A percentile compares a stretch with the other conserved stretches of the same genome.
Conservation (phyloP, 2,113 vertebrate genomes). For the Eira barbara region DNA sequence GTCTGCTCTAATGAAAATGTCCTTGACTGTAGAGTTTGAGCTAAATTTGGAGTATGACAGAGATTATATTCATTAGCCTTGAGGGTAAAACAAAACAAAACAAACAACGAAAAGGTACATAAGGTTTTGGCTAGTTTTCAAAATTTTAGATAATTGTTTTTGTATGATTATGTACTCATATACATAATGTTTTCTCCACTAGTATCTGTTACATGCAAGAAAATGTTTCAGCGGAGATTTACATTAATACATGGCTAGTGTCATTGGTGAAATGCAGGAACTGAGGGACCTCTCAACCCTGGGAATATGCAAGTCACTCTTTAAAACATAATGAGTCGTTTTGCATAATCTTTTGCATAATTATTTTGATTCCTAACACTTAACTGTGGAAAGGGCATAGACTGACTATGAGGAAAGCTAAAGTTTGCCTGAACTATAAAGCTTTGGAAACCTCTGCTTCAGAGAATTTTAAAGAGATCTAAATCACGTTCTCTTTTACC, state of each 20-base stretch:
- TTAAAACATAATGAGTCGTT: background rate
- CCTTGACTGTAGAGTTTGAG: slow-evolving; percentile 17
- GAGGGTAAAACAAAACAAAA: background rate
- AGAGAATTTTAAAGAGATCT: background rate
- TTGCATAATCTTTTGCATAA: slow-evolving; percentile 22
- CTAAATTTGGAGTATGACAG: background rate
- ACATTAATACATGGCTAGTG: background rate
- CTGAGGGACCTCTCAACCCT: background rate
- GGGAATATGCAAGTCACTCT: background rate
- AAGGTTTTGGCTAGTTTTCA: background rate
- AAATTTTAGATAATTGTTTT: background rate
- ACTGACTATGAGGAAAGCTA: background rate
- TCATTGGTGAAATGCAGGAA: background rate
- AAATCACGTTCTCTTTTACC: background rate
- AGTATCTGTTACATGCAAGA: background rate
- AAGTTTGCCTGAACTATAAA: background rate
- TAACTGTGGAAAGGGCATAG: background rate
- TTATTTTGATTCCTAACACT: slow-evolving; percentile 42
- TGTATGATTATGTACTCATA: background rate
- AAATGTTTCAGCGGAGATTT: background rate
- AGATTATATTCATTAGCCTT: slow-evolving; percentile 40
- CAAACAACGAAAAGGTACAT: background rate
- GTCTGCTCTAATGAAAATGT: slow-evolving; percentile 20
- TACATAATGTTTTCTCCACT: background rate
- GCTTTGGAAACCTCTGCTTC: slow-evolving; percentile 4